A percentile compares a stretch with the other conserved stretches of the same genome.
Evolutionary conservation across 2,113 vertebrate species (phyloP).

Genomic region (Dinomys branickii): DNA sequence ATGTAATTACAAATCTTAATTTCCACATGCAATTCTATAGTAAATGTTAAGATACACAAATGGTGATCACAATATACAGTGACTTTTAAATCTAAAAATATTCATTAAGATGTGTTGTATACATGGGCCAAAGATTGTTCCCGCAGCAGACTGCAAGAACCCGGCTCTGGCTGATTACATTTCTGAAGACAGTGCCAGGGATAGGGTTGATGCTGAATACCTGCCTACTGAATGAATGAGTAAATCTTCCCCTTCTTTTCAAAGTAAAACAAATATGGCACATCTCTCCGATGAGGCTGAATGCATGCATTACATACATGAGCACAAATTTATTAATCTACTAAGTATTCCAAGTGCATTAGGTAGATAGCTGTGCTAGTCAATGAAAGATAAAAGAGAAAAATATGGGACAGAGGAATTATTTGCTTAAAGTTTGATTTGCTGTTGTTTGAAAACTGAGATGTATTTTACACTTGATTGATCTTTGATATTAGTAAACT

Average conservation of each 20-base stretch:
- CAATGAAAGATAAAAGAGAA: slow-evolving; percentile 27
- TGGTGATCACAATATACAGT: neutral
- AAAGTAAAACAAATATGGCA: neutral
- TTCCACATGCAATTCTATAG: neutral
- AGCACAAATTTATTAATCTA: neutral
- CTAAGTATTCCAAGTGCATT: neutral
- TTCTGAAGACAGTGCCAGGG: neutral
- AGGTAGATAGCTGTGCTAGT: neutral
- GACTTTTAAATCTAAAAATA: neutral
- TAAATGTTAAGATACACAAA: neutral
- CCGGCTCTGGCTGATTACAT: neutral
- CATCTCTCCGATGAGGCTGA: neutral
- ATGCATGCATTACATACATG: neutral
- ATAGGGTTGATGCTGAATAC: neutral
- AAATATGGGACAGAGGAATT: neutral
- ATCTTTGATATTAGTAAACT: neutral
- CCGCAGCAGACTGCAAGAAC: neutral
- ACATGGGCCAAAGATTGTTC: neutral
- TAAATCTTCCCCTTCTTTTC: neutral
- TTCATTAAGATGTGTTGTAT: neutral
- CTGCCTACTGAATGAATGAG: neutral
- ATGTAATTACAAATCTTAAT: neutral
- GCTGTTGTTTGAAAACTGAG: neutral
- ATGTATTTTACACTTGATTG: neutral
- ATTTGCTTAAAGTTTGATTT: neutral